Evolutionary conservation across 2,888 invertebrate species (phyloP).

Genomic region (Drosophila recens): DNA sequence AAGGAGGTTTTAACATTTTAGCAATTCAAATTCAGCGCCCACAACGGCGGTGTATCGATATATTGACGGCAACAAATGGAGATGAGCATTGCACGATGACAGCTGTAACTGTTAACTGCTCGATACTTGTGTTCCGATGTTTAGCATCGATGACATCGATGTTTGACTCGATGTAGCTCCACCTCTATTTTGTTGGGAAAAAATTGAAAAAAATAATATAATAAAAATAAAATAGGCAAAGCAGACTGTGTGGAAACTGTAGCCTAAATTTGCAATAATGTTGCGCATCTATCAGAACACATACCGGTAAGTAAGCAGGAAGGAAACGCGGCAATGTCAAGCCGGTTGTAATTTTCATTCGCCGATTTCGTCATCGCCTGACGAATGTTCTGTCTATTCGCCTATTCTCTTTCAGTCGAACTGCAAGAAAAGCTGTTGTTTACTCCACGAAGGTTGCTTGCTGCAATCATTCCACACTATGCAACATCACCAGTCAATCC

Average conservation of each 20-base stretch:
- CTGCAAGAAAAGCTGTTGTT: constrained; percentile 74
- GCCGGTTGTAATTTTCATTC: constrained; percentile 34
- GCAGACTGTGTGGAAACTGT: constrained; percentile 55
- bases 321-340: constrained; percentile 1
- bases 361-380: constrained; percentile 73
- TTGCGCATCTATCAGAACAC: constrained; percentile 73
- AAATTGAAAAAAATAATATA: constrained; percentile 50
- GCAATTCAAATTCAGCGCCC: constrained; percentile 22
- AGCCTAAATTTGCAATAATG: constrained; percentile 62
- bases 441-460: constrained; percentile 80
- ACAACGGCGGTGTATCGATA: constrained; percentile 2
- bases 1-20: background rate
- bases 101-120: constrained; percentile 23
- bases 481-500: constrained; percentile 65
- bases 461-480: constrained; percentile 81
- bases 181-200: constrained; percentile 40
- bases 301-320: constrained; percentile 68
- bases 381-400: constrained; percentile 20
- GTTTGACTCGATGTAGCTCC: too few species aligned
- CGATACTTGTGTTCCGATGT: constrained; percentile 29
- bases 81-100: constrained; percentile 11
- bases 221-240: constrained; percentile 31
- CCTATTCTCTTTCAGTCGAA: constrained; percentile 60
- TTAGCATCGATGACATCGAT: too few species aligned
- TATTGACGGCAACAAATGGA: background rate